Percentiles rank a stretch among this genome's conserved stretches.
Conservation (phyloP, 2,797 vertebrate genomes). For the Hemibagrus guttatus region DNA sequence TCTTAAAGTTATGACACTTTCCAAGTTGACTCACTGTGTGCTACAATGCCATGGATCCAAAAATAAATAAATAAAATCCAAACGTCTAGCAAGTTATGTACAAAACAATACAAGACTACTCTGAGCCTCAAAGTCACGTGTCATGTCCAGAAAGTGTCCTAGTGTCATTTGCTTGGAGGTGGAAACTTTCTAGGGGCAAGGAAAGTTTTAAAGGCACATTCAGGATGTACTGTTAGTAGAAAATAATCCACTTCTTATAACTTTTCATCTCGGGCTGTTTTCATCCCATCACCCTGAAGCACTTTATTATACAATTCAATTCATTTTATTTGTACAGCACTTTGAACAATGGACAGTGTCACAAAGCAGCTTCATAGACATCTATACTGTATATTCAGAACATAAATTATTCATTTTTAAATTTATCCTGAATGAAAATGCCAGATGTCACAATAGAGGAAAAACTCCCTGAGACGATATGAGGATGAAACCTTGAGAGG, state of each 20-base stretch:
- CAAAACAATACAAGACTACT: neutral
- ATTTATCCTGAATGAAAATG: no score
- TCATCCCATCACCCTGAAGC: neutral
- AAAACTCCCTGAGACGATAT: no score
- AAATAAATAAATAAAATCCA: neutral
- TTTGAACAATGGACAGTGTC: no score
- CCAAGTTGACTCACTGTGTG: neutral
- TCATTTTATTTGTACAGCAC: no score
- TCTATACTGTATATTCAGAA: no score
- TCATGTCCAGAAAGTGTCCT: neutral
- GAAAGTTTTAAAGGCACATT: no score
- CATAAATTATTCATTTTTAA: no score
- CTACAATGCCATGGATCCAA: neutral
- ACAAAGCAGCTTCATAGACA: no score
- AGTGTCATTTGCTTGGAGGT: no score
- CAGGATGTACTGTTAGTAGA: neutral
- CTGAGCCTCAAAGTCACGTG: neutral
- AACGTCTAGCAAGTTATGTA: neutral
- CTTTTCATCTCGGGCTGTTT: neutral
- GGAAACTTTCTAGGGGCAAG: no score
- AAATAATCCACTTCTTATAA: neutral
- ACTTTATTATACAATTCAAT: neutral
- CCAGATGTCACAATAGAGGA: no score
- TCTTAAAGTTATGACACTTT: neutral
- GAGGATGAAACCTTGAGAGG: no score